Evolutionary conservation across 2,888 invertebrate species (phyloP).

Genomic region (Drosophila anomalata): DNA sequence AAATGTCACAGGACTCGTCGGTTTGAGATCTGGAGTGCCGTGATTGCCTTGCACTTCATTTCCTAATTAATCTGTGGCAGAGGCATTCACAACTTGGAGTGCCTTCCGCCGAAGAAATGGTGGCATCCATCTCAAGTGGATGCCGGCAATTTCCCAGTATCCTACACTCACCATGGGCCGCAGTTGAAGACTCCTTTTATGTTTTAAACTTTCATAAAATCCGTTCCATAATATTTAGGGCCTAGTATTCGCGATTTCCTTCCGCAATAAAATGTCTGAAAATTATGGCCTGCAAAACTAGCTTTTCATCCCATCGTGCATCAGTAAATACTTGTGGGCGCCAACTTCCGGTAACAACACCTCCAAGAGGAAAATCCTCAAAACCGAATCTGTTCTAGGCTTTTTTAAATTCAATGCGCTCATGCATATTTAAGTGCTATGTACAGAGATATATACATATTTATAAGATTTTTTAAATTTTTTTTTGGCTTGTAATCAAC

Average conservation of each 20-base stretch:
- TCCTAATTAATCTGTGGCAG: constrained; percentile 34
- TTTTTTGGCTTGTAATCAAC: constrained; percentile 53
- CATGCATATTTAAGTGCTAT: constrained; percentile 60
- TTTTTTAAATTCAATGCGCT: constrained; percentile 36
- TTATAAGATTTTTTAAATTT: not conserved
- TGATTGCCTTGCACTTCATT: constrained; percentile 39
- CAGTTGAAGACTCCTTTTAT: not conserved
- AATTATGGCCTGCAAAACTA: not conserved
- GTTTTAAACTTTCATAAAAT: too few relatives aligned
- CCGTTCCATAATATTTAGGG: too few relatives aligned
- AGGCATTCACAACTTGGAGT: constrained; percentile 4
- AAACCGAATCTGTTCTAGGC: not conserved
- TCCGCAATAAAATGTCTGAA: too few relatives aligned
- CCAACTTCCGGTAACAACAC: not conserved
- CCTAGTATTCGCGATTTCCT: too few relatives aligned
- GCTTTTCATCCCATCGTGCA: not conserved
- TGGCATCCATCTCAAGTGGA: not conserved
- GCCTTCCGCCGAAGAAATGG: not conserved
- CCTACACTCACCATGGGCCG: not conserved
- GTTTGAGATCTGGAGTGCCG: constrained; percentile 7
- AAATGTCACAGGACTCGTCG: constrained; percentile 2
- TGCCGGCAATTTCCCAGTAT: not conserved
- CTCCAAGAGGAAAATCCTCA: not conserved
- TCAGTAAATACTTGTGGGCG: not conserved
- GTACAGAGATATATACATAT: not conserved